Base-by-base conservation (phyloP, 2,113 vertebrate genomes). In the Gambusia affinis region DNA sequence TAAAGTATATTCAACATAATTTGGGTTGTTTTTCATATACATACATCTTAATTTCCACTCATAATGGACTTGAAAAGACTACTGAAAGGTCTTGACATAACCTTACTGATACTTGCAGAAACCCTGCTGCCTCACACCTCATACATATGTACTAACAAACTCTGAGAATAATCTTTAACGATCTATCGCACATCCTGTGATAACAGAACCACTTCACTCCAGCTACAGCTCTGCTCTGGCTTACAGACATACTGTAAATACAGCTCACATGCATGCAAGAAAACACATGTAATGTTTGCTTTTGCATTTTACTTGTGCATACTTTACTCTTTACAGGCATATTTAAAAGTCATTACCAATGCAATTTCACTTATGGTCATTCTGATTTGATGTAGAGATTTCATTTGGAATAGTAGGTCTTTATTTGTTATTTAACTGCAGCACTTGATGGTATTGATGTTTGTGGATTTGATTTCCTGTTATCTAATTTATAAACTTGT, bases 401-500 rank as follows among this genome's bases (percentile, higher is more conserved):
- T 75, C 31, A 64, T 70, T 69, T 84, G 76, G 81, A 87, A 70
- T 64, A 75, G 4, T 70, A 31, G 31, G 63, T 80, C 60, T 67
- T 64, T 47, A 15, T 47, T 47, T n/a, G 77, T 74, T 79, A 73
- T 88, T 90, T 82, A 72, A 86, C 78, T 82, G 70, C 85, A 89
- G 87, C 86, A 89, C 86, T 90, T 90, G 90, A 90, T 92, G 88
- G 76, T 87, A 83, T 89, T 61, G 79, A 81, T 88, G 87, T 92
- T 80, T 88, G 87, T 92, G 83, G 82, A 81, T 80, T 80, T 89
- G 64, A 83, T 91, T 90, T 85, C 29, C 79, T 73, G 63, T 84
- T 80, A 64, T 75, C 76, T 87, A 71, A 84, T 85, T 85, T 87
- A 86, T 85, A 83, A 86, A 81, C 74, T 47, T 60, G 70, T 39